A percentile compares a stretch with the other conserved stretches of the same genome.
Evolutionary conservation across 2,797 vertebrate species (phyloP).

Genomic region (Gambusia yucatana): DNA sequence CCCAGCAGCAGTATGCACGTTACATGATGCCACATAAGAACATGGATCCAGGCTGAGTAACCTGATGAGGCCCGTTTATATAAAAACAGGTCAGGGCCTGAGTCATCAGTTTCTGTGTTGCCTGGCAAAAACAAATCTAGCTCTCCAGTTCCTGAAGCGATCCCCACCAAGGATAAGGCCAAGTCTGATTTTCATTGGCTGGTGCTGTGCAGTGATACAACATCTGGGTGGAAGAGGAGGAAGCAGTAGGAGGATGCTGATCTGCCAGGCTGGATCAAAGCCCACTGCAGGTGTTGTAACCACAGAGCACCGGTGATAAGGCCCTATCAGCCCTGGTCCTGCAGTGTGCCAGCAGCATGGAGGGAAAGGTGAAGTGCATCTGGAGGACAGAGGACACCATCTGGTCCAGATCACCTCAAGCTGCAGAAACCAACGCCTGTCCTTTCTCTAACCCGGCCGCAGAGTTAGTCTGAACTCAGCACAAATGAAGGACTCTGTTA

Average conservation of each 20-base stretch:
- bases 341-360: constrained; percentile 52
- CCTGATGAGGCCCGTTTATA: constrained; percentile 37
- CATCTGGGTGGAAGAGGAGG: constrained; percentile 44
- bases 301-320: constrained; percentile 54
- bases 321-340: constrained; percentile 53
- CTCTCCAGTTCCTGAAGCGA: constrained; percentile 40
- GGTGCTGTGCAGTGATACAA: constrained; percentile 65
- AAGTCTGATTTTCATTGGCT: constrained; percentile 62
- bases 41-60: constrained; percentile 45
- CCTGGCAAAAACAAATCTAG: constrained; percentile 60
- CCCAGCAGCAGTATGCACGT: not conserved
- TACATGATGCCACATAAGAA: constrained; percentile 41
- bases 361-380: constrained; percentile 60
- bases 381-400: constrained; percentile 58
- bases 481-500: not conserved
- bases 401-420: constrained; percentile 68
- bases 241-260: constrained; percentile 14
- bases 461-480: not conserved
- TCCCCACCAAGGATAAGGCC: constrained; percentile 56
- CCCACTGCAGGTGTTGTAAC: constrained; percentile 51
- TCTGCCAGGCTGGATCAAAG: constrained; percentile 63
- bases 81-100: constrained; percentile 28
- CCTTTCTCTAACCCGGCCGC: constrained; percentile 13
- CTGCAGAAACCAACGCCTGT: constrained; percentile 41
- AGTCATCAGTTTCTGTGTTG: constrained; percentile 28